Evolutionary conservation across 2,888 invertebrate genomes (phyloP), one percentile per base, ranked within the genome.

Genomic region (Diplolepis rosae): DNA sequence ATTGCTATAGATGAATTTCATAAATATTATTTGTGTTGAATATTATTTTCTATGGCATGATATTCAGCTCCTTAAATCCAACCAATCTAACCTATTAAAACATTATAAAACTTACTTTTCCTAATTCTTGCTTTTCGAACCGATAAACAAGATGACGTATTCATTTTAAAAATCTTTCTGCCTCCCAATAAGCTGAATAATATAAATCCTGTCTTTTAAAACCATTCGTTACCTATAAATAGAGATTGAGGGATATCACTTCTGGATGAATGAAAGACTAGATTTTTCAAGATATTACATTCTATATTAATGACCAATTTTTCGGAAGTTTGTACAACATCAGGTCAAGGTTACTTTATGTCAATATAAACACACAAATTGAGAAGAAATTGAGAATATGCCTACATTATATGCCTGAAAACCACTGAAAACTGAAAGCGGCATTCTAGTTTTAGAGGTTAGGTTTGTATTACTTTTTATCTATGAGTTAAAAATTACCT

Each of bases 301-400:
- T 56, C 35, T 32, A n/a, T 11, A 28, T 6, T 9, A 4, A 18
- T 18, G 45, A 18, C 9, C 18, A 22, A 22, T 35, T 32, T 35
- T 13, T 56, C 35, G 18, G 45, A 45, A 56, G 22, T n/a, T 24
- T 22, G n/a, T 39, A 13, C n/a, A 22, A 7, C 15, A 22, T 2
- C n/a, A 13, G 24, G 39, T 61, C 61, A 61, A 61, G 61, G 61
- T 61, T 24, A 39, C 24, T 24, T 24, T 61, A n/a, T 61, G 24
- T 61, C 61, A 61, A 61, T 13, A 61, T 61, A 61, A 39, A 61
- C 39, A 61, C 7, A 39, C 39, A 61, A 39, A 39, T 39, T 24
- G 24, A 13, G 27, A 18, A 50, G 13, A 50, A 50, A 18, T 50
- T 27, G 24, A 50, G 24, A 2, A 22, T 22, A 5, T 24, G 18